phyloP scores from a whole-genome alignment of 2,888 invertebrate species.

The Calliopum simillimum region DNA sequence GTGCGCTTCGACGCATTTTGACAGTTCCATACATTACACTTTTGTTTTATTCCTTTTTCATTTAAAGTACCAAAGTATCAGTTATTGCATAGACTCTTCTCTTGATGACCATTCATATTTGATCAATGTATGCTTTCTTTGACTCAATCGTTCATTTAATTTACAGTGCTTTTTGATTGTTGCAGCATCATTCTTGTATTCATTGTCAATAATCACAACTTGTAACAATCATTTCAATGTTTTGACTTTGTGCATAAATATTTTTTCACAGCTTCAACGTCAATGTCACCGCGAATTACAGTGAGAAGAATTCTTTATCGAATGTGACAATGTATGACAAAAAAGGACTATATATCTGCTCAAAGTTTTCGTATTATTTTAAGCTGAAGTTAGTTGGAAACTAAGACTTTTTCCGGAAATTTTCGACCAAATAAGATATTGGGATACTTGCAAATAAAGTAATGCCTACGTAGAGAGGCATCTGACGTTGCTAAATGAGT shows the following conservation, averaged over 20 bases:
- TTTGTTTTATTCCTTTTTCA: neutral
- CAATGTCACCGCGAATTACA: too few species aligned
- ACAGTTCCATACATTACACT: constrained; percentile 54
- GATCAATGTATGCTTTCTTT: neutral
- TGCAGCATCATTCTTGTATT: neutral
- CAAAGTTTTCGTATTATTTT: too few species aligned
- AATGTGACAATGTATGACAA: too few species aligned
- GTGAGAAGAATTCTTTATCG: too few species aligned
- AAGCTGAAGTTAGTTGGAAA: too few species aligned
- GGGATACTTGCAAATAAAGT: too few species aligned
- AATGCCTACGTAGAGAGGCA: too few species aligned
- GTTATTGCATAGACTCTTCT: constrained; percentile 34
- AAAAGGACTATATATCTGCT: too few species aligned
- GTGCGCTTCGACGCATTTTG: constrained; percentile 65
- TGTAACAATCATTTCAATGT: constrained; percentile 37
- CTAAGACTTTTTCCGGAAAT: too few species aligned
- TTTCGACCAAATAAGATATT: too few species aligned
- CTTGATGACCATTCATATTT: constrained; percentile 29
- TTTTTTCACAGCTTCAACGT: constrained; percentile 45
- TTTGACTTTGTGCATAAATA: constrained; percentile 52
- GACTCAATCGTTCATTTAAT: neutral
- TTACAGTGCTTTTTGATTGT: constrained; percentile 4
- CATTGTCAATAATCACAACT: neutral
- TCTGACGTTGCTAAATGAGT: too few species aligned
- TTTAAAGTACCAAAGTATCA: constrained; percentile 4